Evolutionary conservation across 92 coral and sea anemone genomes (phyloP).

Genomic region (Palythoa heliodiscus): DNA sequence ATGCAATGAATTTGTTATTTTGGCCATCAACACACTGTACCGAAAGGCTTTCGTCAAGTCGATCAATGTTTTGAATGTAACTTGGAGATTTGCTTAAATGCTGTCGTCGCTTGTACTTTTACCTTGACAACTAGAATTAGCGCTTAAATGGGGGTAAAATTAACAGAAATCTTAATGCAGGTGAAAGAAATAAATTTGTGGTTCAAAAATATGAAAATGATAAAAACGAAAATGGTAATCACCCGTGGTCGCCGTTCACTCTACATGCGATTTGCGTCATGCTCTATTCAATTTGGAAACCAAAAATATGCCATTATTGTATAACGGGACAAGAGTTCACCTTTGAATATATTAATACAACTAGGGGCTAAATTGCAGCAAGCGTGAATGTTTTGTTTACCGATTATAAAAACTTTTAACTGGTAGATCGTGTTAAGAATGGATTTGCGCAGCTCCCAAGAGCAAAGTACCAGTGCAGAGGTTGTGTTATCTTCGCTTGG

Average conservation of each 20-base stretch:
- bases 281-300: conserved; percentile 32
- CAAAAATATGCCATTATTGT: conserved; percentile 45
- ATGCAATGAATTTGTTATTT: background rate
- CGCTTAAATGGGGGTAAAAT: background rate
- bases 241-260: conserved; percentile 1
- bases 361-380: conserved; percentile 8
- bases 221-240: background rate
- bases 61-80: conserved; percentile 3
- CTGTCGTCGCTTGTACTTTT: background rate
- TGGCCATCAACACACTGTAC: background rate
- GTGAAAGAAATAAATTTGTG: background rate
- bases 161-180: background rate
- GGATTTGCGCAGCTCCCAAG: background rate
- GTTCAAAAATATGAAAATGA: background rate
- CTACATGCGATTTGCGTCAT: conserved; percentile 40
- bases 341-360: conserved; percentile 33
- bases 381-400: conserved; percentile 19
- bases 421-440: background rate
- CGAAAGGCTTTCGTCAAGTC: conserved; percentile 7
- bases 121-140: conserved; percentile 31
- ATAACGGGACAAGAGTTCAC: conserved; percentile 29
- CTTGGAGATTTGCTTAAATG: conserved; percentile 34
- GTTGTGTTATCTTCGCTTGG: background rate
- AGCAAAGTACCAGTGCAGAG: background rate
- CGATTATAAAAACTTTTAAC: background rate